Evolutionary conservation across 2,797 vertebrate species (phyloP), one percentile per base, ranked within the genome.

Genomic region (Thamnophis elegans): DNA sequence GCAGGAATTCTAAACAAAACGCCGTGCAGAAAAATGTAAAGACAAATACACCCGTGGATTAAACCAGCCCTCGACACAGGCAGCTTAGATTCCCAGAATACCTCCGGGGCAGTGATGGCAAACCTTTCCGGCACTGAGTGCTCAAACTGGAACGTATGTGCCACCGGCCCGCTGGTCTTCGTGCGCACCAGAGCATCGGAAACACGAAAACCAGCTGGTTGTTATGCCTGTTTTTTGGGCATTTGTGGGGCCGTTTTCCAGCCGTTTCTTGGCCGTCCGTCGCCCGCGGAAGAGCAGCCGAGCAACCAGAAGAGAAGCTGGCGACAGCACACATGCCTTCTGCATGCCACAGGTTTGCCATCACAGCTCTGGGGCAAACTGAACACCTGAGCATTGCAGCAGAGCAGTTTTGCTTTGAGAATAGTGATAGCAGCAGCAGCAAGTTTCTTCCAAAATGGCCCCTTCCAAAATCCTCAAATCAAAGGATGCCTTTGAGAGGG

Each of bases 1-100:
- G 28, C 65, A 0, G 0, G 1, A 93, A 90, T 89, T 91, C 90
- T 88, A 62, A 0, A 91, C 53, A 90, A 59, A 18, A n/a, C 55
- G 91, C 1, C 82, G 0, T 20, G 54, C 20, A 18, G 18, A n/a
- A 91, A 22, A 47, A 51, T 16, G 22, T 65, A 55, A 82, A 68
- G 91, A 58, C 91, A 93, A 93, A 90, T 18, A 88, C 55, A 87
- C 93, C 94, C 95, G 93, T 86, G 73, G 54, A 0, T 26, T 9
- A 95, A 62, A 10, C 18, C 32, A 91, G 60, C 58, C 92, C 86
- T 13, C 1, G 60, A 89, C 4, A 51, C 51, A 90, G 89, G 93
- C 65, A 59, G 91, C 91, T 92, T 82, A 92, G 92, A 85, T 92
- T 89, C 88, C 0, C 88, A 58, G 16, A 60, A 93, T 78, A 85